A percentile compares a stretch with the other conserved stretches of the same genome.
These are phyloP conservation scores for Zenarchopterus dispar DNA, from an alignment of 2,797 vertebrate species.

Conservation along the genomic window DNA sequence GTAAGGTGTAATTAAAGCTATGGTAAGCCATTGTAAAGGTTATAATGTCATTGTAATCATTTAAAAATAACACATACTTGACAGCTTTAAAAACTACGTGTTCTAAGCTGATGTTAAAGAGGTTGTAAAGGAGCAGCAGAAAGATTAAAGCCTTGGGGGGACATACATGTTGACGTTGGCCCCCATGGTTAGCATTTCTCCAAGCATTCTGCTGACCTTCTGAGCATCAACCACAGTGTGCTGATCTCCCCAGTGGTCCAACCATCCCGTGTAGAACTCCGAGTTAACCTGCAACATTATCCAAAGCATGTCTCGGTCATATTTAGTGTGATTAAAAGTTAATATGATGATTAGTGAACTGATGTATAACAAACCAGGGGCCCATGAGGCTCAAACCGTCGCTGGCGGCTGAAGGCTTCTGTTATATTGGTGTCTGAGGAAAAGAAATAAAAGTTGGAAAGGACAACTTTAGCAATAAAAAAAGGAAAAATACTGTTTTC, in stretches of 20 bases:
- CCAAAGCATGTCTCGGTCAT: neutral
- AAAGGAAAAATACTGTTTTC: neutral
- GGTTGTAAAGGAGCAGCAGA: too few relatives aligned
- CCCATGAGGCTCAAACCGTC: slow-evolving; percentile 86
- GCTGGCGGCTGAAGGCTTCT: slow-evolving; percentile 86
- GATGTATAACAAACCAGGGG: slow-evolving; percentile 86
- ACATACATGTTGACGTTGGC: slow-evolving; percentile 96
- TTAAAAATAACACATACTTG: too few relatives aligned
- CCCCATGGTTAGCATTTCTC: slow-evolving; percentile 88
- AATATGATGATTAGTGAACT: neutral
- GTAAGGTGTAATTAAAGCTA: too few relatives aligned
- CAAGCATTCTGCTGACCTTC: slow-evolving; percentile 82
- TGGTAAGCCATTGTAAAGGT: too few relatives aligned
- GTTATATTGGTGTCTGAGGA: slow-evolving; percentile 86
- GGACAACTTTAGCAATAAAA: neutral
- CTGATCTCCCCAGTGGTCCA: slow-evolving; percentile 95
- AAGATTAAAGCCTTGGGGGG: slow-evolving; percentile 4
- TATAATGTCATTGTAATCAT: too few relatives aligned
- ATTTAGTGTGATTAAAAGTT: neutral
- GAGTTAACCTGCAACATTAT: slow-evolving; percentile 90
- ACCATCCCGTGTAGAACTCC: slow-evolving; percentile 97
- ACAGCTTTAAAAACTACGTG: too few relatives aligned
- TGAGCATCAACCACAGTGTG: slow-evolving; percentile 81
- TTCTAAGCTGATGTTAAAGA: too few relatives aligned
- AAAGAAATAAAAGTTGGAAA: neutral